Base-by-base conservation (phyloP, 2,797 vertebrate species). In the Xerus rutilus region DNA sequence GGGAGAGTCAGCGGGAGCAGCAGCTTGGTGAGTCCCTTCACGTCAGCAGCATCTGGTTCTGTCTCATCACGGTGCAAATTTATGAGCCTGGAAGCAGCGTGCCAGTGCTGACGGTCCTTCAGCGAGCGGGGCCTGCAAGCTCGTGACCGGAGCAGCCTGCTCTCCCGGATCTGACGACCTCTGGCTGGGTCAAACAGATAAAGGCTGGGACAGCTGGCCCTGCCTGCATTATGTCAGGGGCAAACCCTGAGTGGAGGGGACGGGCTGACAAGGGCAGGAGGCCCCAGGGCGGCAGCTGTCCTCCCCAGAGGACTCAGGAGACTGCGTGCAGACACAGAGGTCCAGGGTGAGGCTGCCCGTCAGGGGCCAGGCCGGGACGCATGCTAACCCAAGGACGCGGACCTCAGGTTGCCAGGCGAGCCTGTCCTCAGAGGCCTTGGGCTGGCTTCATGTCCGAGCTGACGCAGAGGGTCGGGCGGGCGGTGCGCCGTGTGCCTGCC, bases 31-130 rank as follows among this genome's bases (percentile, higher is more conserved):
- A 98, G 98, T 98, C 98, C 7, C 62, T 97, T 97, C 98, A 98
- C 98, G 97, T 98, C 18, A 93, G 95, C 86, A 98, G 98, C 98
- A 98, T 98, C 98, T 98, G 98, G 98, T 98, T 98, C 96, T 98
- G 98, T 98, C 98, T 98, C 98, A 98, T 98, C 98, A 98, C 98
- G 96, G 95, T 98, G 98, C 98, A 98, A 98, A 98, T 98, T 98
- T 98, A 98, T 98, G 98, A 98, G 97, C 98, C 98, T 98, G 97
- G 98, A 98, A 98, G 98, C 97, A 97, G 97, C 97, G 97, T 96
- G 98, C 97, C 98, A 97, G 93, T 97, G 93, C 82, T 86, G 98
- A 97, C 98, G 98, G 95, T n/a, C 98, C 93, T 96, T 86, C 69
- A 91, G 39, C 39, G 3, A 39, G 39, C 39, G 39, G 39, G 97